A percentile compares a stretch with the other conserved stretches of the same genome.
These are phyloP conservation scores for Prosapia bicincta DNA, from an alignment of 2,888 invertebrate species.

Conservation along the genomic window DNA sequence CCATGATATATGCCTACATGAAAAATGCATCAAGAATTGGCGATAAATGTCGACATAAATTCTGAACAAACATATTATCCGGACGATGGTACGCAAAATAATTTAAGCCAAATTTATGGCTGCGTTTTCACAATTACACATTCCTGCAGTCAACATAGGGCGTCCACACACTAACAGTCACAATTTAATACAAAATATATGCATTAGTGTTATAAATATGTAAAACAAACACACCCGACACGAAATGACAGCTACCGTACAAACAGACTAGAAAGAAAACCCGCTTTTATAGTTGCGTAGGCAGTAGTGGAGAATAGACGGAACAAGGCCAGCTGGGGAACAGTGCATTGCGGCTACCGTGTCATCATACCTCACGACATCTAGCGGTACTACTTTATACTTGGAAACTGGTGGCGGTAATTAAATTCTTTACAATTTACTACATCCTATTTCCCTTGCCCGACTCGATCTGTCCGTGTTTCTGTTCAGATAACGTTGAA, in stretches of 20 bases:
- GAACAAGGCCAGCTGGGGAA: neutral
- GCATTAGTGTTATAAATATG: neutral
- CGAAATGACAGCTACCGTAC: neutral
- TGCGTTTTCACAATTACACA: too few species aligned
- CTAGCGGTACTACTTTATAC: neutral
- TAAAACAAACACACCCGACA: neutral
- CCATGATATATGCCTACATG: too few species aligned
- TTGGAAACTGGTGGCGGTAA: neutral
- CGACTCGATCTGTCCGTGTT: neutral
- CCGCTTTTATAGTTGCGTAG: neutral
- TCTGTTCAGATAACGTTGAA: neutral
- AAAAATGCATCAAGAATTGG: too few species aligned
- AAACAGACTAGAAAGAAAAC: neutral
- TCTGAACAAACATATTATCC: too few species aligned
- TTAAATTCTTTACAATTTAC: neutral
- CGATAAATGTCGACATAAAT: too few species aligned
- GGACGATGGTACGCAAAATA: too few species aligned
- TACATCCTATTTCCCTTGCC: too few species aligned
- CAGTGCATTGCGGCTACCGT: neutral
- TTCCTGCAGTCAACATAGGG: too few species aligned
- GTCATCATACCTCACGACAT: neutral
- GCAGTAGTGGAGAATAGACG: neutral
- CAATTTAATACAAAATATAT: neutral
- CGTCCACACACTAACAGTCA: neutral
- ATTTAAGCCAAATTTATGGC: too few species aligned